These are phyloP conservation scores for Coregonus ussuriensis DNA, from an alignment of 2,797 vertebrate genomes.

Conservation along the genomic window DNA sequence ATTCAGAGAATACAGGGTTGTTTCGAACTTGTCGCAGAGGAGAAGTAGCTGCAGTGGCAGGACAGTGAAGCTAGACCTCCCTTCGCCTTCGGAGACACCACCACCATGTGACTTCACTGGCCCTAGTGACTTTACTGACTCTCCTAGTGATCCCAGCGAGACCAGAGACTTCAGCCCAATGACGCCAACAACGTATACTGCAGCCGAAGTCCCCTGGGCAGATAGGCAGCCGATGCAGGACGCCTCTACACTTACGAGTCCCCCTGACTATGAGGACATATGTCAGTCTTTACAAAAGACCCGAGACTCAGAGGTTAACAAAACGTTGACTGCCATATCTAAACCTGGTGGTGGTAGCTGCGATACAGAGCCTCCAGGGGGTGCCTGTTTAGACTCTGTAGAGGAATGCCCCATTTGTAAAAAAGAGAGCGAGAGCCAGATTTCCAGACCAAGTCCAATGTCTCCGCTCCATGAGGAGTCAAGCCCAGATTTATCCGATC, in stretches of 20 bases:
- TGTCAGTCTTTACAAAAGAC: constrained; percentile 77
- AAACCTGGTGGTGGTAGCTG: constrained; percentile 59
- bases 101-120: constrained; percentile 22
- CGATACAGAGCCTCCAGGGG: constrained; percentile 58
- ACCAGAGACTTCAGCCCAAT: constrained; percentile 71
- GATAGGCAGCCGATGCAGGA: constrained; percentile 80
- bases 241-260: constrained; percentile 79
- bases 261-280: constrained; percentile 82
- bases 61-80: constrained; percentile 76
- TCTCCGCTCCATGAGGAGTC: constrained; percentile 76
- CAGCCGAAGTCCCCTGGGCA: constrained; percentile 77
- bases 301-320: constrained; percentile 68
- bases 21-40: constrained; percentile 75
- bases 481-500: constrained; percentile 72
- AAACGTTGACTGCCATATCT: constrained; percentile 60
- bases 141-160: neutral
- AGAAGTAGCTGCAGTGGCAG: constrained; percentile 70
- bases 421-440: constrained; percentile 71
- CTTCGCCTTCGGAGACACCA: constrained; percentile 72
- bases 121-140: neutral
- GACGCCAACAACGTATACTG: constrained; percentile 41
- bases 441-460: constrained; percentile 68
- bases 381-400: constrained; percentile 64
- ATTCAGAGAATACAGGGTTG: constrained; percentile 80
- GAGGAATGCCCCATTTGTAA: constrained; percentile 77